Base-by-base conservation (phyloP, 1,140 invertebrate genomes). In the Nixonia krombeini region DNA sequence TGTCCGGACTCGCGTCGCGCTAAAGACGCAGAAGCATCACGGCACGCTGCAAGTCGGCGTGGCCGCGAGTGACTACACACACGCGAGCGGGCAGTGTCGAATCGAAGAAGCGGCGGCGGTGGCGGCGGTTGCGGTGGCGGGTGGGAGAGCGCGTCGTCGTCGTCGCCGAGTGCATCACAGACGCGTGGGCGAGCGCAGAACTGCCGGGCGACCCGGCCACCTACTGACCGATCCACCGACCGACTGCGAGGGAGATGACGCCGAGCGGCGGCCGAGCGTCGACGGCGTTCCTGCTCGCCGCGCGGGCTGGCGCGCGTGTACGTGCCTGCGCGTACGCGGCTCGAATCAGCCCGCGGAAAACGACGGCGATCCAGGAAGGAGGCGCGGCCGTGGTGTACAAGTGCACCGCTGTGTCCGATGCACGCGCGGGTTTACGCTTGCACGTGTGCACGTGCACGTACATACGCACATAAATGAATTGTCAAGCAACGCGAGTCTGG, bases 221-320 rank as follows among this genome's bases (percentile, higher is more conserved):
- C 64, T 61, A 68, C 57, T 68, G 52, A 68, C 64, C 64, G 64
- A 68, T 56, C 46, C 57, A 52, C 37, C 56, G 37, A 66, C 49
- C 49, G 49, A 62, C 13, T 25, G 38, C 38, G 38, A 41, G 38
- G 2, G 29, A 31, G 8, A 10, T 17, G 38, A 40, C 17, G 38
- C 17, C 38, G 10, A 28, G 26, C 5, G 35, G 15, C 12, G 12
- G 15, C n/a, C 35, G 38, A 23, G 31, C 10, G 31, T 3, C 31
- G 31, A 33, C 8, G 8, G 31, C 31, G 31, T 9, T 26, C 4
- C 9, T 26, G 25, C 25, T 5, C 25, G 25, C 25, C 25, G 25
- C 4, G 12, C 5, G 46, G 37, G 37, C 23, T 29, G 26, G 31
- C 35, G 21, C 44, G 44, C 2, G 40, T 40, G 26, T 7, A 25